phyloP scores from a whole-genome alignment of 2,113 vertebrate genomes.

The Catharus fuscescens region DNA sequence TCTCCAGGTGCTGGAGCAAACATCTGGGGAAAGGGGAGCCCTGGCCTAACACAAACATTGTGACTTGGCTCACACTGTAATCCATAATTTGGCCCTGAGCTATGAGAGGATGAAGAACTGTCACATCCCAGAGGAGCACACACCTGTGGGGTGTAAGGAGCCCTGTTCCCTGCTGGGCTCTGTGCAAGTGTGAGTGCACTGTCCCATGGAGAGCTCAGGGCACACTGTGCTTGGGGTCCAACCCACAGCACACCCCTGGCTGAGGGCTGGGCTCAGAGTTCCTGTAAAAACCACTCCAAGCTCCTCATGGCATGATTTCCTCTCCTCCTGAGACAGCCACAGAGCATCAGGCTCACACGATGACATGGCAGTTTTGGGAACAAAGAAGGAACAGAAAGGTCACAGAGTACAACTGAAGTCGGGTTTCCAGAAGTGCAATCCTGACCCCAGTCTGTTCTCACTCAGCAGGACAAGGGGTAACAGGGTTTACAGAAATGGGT shows the following conservation, averaged over 20 bases:
- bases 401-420: neutral
- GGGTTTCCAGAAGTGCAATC: neutral
- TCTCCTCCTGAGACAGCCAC: neutral
- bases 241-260: neutral
- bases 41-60: neutral
- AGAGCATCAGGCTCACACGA: neutral
- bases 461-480: neutral
- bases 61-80: neutral
- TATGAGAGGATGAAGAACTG: neutral
- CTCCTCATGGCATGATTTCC: neutral
- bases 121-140: neutral
- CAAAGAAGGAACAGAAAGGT: neutral
- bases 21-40: neutral
- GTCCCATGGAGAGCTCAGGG: neutral
- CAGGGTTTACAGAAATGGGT: neutral
- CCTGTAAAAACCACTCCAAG: neutral
- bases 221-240: neutral
- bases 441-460: neutral
- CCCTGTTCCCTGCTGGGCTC: neutral
- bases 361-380: neutral
- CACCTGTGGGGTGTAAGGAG: neutral
- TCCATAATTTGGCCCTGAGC: neutral
- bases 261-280: neutral
- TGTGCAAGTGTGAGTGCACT: too few species aligned
- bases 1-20: neutral